phyloP scores from a whole-genome alignment of 2,113 vertebrate genomes.

The Ctenomys sociabilis region DNA sequence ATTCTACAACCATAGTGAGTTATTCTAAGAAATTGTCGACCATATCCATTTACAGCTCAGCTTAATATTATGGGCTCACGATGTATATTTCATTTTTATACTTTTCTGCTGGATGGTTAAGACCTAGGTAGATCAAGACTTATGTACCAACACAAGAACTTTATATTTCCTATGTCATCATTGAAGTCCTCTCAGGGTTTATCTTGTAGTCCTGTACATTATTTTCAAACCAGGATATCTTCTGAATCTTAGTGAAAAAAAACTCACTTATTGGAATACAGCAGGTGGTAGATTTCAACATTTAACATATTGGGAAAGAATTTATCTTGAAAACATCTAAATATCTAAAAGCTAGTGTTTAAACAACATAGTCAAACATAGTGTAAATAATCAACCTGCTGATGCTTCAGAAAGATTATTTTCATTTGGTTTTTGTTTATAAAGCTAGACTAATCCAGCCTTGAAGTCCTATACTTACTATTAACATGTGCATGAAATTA shows the following conservation, averaged over 20 bases:
- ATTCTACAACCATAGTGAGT: too few species aligned
- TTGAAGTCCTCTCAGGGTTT: too few species aligned
- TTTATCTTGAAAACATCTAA: neutral
- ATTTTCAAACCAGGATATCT: neutral
- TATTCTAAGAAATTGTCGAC: too few species aligned
- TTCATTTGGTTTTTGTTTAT: neutral
- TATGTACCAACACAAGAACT: too few species aligned
- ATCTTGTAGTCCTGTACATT: too few species aligned
- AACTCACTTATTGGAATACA: neutral
- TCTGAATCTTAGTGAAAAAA: neutral
- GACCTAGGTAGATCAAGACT: too few species aligned
- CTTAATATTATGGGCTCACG: too few species aligned
- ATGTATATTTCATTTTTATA: too few species aligned
- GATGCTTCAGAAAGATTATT: slow-evolving; percentile 18
- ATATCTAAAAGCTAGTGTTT: neutral
- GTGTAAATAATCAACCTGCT: neutral
- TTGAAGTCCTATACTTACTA: neutral
- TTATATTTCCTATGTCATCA: too few species aligned
- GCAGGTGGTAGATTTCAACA: neutral
- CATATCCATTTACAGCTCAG: too few species aligned
- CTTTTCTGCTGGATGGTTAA: too few species aligned
- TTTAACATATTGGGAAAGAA: neutral
- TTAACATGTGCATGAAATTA: neutral
- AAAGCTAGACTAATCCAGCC: neutral
- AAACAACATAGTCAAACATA: neutral